Percentiles rank a stretch among this genome's conserved stretches.
phyloP scores from a whole-genome alignment of 2,113 vertebrate species.

The Anolis carolinensis region DNA sequence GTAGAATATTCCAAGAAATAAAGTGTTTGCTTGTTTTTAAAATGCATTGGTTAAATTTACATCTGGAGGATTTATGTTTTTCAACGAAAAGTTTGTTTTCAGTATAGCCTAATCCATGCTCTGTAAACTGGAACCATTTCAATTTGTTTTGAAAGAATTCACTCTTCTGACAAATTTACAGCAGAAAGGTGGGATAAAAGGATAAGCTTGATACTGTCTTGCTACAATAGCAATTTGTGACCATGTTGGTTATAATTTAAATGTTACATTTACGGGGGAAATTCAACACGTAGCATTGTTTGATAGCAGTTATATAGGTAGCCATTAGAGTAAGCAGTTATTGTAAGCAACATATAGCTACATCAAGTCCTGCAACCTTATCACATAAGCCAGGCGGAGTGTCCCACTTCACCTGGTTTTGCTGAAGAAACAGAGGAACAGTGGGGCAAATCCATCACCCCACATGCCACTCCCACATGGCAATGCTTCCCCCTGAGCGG shows the following conservation, averaged over 20 bases:
- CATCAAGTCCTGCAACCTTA: neutral
- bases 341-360: neutral
- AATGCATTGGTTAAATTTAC: neutral
- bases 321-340: neutral
- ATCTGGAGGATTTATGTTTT: neutral
- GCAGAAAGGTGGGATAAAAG: neutral
- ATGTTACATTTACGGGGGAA: neutral
- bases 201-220: neutral
- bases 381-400: too few relatives aligned
- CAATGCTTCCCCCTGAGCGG: too few relatives aligned
- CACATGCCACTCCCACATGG: too few relatives aligned
- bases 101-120: neutral
- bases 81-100: neutral
- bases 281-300: neutral
- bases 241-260: neutral
- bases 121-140: neutral
- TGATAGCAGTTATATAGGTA: too few relatives aligned
- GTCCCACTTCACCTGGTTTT: too few relatives aligned
- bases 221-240: neutral
- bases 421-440: too few relatives aligned
- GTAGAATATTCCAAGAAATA: neutral
- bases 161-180: neutral
- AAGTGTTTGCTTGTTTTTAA: neutral
- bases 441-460: too few relatives aligned
- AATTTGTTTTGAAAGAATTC: neutral